Base-by-base conservation (phyloP, 1,140 invertebrate genomes). In the Campodea augens region DNA sequence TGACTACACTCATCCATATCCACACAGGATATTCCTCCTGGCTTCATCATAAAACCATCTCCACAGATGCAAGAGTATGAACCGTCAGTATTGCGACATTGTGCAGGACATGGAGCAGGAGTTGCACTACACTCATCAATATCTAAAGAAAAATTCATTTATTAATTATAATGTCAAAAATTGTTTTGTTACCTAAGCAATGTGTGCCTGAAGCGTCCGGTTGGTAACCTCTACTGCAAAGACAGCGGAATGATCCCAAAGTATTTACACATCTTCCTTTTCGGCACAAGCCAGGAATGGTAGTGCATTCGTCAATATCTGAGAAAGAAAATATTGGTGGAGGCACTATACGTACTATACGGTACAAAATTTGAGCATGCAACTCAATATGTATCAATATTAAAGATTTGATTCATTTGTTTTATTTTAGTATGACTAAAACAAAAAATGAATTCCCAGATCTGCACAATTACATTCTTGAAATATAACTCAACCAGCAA, bases 1-100 rank as follows among this genome's bases (percentile, higher is more conserved):
- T 74, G 77, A 1, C 70, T 66, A 59, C 86, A 90, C 60, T 90
- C 86, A 62, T 90, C 82, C 43, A 89, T 59, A 58, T 89, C 84
- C 44, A 74, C 67, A 59, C 85, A 91, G 32, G 75, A 77, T 10
- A 77, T 65, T 10, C 80, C 78, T 64, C 84, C 81, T n/a, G 73
- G 65, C 55, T 77, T 77, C 4, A 85, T 58, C 5, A 71, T 65
- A 57, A 75, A 83, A n/a, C 82, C 82, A 38, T 65, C 50, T 1
- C 78, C 73, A 60, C 81, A 86, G 0, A 73, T 70, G 55, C 81
- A 85, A 32, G 70, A 67, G 60, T 72, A 86, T 44, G 77, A 76
- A 22, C 82, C 82, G 25, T 80, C 78, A 0, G 78, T 81, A 57
- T 87, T 87, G 47, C 74, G 71, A 56, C 81, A 85, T 19, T 71